Percentiles rank a stretch among this genome's conserved stretches.
phyloP scores from a whole-genome alignment of 1,140 invertebrate species.

The Drusus annulatus region DNA sequence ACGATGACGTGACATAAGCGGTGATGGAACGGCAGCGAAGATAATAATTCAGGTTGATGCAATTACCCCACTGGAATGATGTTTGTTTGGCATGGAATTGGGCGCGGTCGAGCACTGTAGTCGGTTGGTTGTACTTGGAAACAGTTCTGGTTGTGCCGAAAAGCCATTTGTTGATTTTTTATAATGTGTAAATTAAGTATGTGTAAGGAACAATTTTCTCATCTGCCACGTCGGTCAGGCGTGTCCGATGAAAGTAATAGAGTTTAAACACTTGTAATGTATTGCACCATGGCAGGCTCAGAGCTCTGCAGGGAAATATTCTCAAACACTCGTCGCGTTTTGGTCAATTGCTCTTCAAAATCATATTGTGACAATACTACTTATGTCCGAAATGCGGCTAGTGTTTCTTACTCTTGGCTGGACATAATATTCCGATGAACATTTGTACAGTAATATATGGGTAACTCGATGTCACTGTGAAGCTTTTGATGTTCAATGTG shows the following conservation, averaged over 20 bases:
- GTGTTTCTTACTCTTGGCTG: no score
- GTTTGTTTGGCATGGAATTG: no score
- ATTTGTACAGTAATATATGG: slow-evolving; percentile 32
- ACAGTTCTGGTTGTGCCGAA: slow-evolving; percentile 24
- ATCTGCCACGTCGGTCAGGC: not conserved
- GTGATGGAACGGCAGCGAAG: no score
- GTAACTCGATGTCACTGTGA: slow-evolving; percentile 52
- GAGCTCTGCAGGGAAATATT: slow-evolving; percentile 12
- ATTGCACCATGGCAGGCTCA: slow-evolving; percentile 13
- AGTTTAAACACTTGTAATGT: slow-evolving; percentile 33
- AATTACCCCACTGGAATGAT: no score
- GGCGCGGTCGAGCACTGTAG: no score
- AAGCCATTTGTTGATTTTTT: slow-evolving; percentile 43
- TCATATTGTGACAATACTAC: not conserved
- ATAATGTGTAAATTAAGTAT: slow-evolving; percentile 39
- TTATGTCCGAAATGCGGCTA: not conserved
- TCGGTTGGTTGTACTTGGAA: slow-evolving; percentile 17
- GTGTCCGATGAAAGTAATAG: slow-evolving; percentile 6
- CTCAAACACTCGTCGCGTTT: slow-evolving; percentile 3
- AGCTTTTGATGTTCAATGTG: slow-evolving; percentile 58
- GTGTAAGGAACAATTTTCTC: slow-evolving; percentile 20
- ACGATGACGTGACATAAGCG: no score
- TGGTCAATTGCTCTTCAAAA: not conserved
- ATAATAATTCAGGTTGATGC: no score
- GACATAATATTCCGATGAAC: slow-evolving; percentile 1